Base-by-base conservation (phyloP, 2,113 vertebrate genomes). In the Oophaga pumilio region DNA sequence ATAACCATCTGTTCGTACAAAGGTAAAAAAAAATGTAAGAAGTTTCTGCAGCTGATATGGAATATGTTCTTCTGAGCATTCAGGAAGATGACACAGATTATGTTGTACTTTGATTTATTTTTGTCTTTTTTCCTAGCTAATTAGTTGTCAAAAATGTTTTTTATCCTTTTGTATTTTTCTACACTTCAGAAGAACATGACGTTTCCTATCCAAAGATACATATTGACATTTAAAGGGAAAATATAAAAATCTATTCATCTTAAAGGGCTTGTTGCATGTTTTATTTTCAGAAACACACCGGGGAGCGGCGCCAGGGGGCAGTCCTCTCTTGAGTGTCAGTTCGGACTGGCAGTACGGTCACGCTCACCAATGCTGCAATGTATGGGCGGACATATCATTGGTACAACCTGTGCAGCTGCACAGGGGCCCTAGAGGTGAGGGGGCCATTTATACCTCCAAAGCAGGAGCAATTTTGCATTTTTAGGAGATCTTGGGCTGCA, bases 1-100 rank as follows among this genome's bases (percentile, higher is more conserved):
- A 91, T 90, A 91, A 91, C 92, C 92, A 94, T 95, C 92, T 94
- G 93, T 91, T 95, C 90, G 87, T 83, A 74, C 83, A 94, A 92
- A 92, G 20, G 91, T 93, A 93, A 50, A 69, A 74, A 43, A 56
- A 88, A 66, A 68, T 50, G 43, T 60, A 69, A 68, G 69, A 82
- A 82, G 13, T 53, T 53, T n/a, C 33, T 52, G 22, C 22, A 66
- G 24, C 43, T 15, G 22, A 82, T 82, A 64, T 68, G 60, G 13
- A 69, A 53, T 18, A 69, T 83, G 49, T 8, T 69, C 26, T 80
- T 80, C 62, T 68, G 43, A 53, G 50, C 80, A 7, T 53, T 83
- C 49, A 50, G n/a, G 20, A 66, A 50, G 80, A 50, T 26, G 12
- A 66, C 14, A 15, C 24, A 20, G 49, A 53, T 83, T 9, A 59